phyloP scores from a whole-genome alignment of 2,113 vertebrate species.

The Anguilla rostrata region DNA sequence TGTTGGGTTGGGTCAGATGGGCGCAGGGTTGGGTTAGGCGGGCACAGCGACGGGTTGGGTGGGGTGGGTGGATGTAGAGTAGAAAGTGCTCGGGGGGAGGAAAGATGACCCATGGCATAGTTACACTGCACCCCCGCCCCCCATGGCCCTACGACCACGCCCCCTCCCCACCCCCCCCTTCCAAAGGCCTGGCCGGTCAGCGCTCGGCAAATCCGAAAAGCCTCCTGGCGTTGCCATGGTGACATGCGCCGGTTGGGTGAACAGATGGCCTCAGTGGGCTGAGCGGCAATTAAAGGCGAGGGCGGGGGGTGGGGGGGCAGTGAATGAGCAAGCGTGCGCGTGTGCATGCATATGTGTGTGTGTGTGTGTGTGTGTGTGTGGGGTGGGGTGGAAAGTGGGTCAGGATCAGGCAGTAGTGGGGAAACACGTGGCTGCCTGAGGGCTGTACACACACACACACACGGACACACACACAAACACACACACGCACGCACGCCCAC shows the following conservation, averaged over 20 bases:
- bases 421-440: conserved; percentile 21
- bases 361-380: neutral
- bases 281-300: conserved; percentile 73
- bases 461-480: conserved; percentile 29
- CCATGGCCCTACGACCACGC: conserved; percentile 40
- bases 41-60: neutral
- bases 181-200: neutral
- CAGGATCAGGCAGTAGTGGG: conserved; percentile 44
- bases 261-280: conserved; percentile 76
- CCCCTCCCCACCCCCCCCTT: conserved; percentile 24
- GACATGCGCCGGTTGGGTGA: conserved; percentile 64
- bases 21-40: neutral
- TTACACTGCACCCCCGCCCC: neutral
- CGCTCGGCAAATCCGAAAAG: conserved; percentile 70
- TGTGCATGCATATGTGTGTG: no score
- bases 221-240: conserved; percentile 74
- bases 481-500: conserved; percentile 19
- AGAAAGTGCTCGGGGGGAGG: neutral
- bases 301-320: neutral
- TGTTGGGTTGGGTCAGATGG: no score
- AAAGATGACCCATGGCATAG: conserved; percentile 26
- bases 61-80: neutral
- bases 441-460: conserved; percentile 24
- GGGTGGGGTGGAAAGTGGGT: conserved; percentile 48
- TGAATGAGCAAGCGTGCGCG: no score